These are phyloP conservation scores for Lerista edwardsae DNA, from an alignment of 2,797 vertebrate genomes.

Conservation along the genomic window DNA sequence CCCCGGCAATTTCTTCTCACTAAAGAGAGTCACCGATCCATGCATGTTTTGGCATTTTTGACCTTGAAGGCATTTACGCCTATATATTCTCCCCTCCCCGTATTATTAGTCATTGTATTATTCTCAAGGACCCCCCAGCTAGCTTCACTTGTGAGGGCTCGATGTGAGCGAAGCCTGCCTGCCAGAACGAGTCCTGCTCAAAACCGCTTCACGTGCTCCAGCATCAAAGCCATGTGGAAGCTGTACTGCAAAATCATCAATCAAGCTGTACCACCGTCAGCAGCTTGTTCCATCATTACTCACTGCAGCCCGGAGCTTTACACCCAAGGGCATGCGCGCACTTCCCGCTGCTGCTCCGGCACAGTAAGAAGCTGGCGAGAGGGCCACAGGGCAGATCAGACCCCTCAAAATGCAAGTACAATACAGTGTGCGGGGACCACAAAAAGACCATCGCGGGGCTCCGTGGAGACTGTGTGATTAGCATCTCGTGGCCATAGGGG, in stretches of 20 bases:
- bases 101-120: neutral
- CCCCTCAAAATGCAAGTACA: neutral
- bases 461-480: neutral
- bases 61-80: slow-evolving; percentile 29
- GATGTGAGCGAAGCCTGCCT: slow-evolving; percentile 1
- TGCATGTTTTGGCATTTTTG: slow-evolving; percentile 10
- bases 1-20: slow-evolving; percentile 27
- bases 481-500: neutral
- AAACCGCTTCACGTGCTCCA: neutral
- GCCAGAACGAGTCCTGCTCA: neutral
- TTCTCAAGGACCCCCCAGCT: neutral
- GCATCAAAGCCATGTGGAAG: neutral
- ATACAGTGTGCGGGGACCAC: neutral
- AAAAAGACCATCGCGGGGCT: neutral
- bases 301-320: slow-evolving; percentile 11
- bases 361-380: neutral
- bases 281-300: slow-evolving; percentile 13
- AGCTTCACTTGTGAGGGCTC: neutral
- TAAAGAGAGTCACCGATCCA: slow-evolving; percentile 27
- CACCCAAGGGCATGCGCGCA: slow-evolving; percentile 18
- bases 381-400: neutral
- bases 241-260: slow-evolving; percentile 18
- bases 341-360: neutral
- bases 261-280: slow-evolving; percentile 14
- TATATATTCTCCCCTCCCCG: neutral